Conservation (phyloP, 2,888 invertebrate species). For the Diaphora mendica region DNA sequence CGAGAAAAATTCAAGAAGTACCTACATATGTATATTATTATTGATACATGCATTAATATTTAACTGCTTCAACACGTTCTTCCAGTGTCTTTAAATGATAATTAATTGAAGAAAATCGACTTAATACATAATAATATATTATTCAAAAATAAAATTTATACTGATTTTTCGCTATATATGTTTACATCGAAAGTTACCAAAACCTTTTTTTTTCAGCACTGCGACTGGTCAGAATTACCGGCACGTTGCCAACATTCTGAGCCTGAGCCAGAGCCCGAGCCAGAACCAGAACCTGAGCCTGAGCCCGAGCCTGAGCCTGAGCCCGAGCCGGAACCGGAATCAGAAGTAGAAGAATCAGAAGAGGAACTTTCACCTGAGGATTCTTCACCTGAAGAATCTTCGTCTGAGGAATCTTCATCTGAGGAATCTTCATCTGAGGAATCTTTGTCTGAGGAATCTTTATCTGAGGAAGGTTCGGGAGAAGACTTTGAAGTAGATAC, state of each 20-base stretch:
- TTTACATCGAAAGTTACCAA: neutral
- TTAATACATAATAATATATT: too few relatives aligned
- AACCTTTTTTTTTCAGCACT: conserved; percentile 59
- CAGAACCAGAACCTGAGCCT: conserved; percentile 49
- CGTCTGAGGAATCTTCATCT: too few relatives aligned
- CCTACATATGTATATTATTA: neutral
- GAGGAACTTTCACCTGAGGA: conserved; percentile 46
- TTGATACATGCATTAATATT: neutral
- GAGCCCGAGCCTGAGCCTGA: conserved; percentile 51
- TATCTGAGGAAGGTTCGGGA: conserved; percentile 59
- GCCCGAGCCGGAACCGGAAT: conserved; percentile 69
- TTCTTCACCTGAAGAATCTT: conserved; percentile 11
- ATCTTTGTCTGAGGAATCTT: conserved; percentile 17
- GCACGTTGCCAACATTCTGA: conserved; percentile 56
- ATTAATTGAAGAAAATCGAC: too few relatives aligned
- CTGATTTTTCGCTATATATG: too few relatives aligned
- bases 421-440: conserved; percentile 46
- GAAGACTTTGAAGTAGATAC: conserved; percentile 51
- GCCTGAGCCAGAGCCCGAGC: conserved; percentile 59
- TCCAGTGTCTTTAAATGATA: neutral
- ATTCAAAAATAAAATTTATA: too few relatives aligned
- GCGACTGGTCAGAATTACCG: conserved; percentile 71
- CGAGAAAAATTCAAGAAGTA: neutral
- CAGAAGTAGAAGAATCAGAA: conserved; percentile 63
- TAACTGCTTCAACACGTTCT: neutral